Evolutionary conservation across 2,797 vertebrate genomes (phyloP), one percentile per base, ranked within the genome.

Genomic region (Hyperoplus lanceolatus): DNA sequence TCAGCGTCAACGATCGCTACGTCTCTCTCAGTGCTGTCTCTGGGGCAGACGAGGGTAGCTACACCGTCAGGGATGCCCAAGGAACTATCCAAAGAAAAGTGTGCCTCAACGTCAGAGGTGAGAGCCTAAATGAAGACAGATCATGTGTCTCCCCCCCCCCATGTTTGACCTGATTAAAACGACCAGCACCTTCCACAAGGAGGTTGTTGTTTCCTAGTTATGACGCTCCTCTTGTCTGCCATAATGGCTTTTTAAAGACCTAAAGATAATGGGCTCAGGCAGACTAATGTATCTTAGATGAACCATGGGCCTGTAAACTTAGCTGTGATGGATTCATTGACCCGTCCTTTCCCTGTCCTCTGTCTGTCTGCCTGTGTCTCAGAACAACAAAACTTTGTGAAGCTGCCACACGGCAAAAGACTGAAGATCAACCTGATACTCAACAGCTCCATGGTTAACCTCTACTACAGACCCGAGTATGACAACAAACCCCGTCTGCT

Each of bases 101-200:
- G 71, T 96, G 96, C 87, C 93, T 96, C 57, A 95, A 95, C 8
- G 94, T 96, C 68, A 94, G 66, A 92, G 95, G 96, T 96, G 77
- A 94, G 92, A 73, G 29, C 12, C 38, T 21, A 61, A 57, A 72
- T 21, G 3, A 64, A 55, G 60, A 70, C 64, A 1, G 6, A 8
- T 59, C 4, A 7, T n/a, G 0, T 61, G 69, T 48, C 67, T 45
- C 36, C 29, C 49, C 36, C 41, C 48, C 38, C 5, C 38, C 16
- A 8, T 42, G 46, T n/a, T 65, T 73, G 60, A 70, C 67, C 53
- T 48, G 41, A 51, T 73, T 83, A 61, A 8, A 75, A 56, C 0
- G 70, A 69, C 13, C 63, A 10, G 18, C 51, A 54, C 46, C n/a
- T 71, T 78, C 85, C 60, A 70, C 71, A 56, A 79, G 73, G 82